phyloP scores from a whole-genome alignment of 2,113 vertebrate genomes.

The Nettapus auritus region DNA sequence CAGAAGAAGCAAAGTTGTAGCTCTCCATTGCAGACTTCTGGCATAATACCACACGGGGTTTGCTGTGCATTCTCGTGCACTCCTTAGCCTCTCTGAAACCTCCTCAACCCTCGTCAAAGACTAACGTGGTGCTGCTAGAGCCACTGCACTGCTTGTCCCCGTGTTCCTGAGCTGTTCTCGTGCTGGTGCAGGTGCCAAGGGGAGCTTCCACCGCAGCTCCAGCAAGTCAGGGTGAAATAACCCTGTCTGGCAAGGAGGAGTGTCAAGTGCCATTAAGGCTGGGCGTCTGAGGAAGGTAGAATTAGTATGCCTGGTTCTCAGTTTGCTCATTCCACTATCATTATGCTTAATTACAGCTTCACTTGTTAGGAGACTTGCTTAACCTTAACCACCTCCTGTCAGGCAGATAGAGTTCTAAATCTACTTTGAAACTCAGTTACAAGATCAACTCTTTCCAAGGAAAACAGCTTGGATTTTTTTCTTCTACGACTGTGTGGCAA shows the following conservation, averaged over 20 bases:
- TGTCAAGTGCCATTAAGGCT: not conserved
- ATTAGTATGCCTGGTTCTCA: not conserved
- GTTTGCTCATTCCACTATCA: not conserved
- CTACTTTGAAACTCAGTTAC: not conserved
- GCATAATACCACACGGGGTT: not conserved
- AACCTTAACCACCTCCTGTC: not conserved
- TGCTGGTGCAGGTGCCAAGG: not conserved
- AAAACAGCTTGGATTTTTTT: not conserved
- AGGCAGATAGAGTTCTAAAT: not conserved
- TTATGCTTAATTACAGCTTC: slow-evolving; percentile 16
- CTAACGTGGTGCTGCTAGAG: not conserved
- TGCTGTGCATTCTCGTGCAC: not conserved
- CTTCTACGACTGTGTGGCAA: not conserved
- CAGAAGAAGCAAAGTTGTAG: not conserved
- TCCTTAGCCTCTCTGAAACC: not conserved
- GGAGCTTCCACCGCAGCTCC: not conserved
- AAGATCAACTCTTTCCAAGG: not conserved
- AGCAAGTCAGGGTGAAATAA: not conserved
- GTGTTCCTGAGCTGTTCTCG: not conserved
- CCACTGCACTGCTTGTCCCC: not conserved
- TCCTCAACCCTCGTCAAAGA: not conserved
- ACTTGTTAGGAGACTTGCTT: not conserved
- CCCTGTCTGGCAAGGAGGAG: not conserved
- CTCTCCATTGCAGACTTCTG: not conserved
- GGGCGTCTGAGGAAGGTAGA: not conserved